phyloP scores from a whole-genome alignment of 1,140 invertebrate genomes.

The Drosophila repletoides region DNA sequence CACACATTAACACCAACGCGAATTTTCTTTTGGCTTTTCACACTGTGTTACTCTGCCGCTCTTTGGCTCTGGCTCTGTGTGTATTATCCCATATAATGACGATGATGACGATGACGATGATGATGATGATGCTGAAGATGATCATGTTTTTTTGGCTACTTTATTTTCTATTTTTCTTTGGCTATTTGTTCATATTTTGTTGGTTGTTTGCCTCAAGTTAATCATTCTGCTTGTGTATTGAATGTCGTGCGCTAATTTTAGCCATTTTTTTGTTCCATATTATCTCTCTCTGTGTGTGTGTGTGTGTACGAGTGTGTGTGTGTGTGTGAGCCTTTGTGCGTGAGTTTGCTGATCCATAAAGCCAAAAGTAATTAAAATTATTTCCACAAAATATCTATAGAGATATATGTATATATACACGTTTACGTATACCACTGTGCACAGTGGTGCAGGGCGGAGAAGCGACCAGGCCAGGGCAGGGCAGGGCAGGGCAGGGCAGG shows the following conservation, averaged over 20 bases:
- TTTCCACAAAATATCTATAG: constrained; percentile 62
- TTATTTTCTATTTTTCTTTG: constrained; percentile 67
- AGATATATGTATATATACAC: neutral
- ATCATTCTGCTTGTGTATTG: constrained; percentile 81
- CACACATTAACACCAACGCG: constrained; percentile 28
- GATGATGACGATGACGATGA: constrained; percentile 19
- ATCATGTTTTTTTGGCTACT: constrained; percentile 61
- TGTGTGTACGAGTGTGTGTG: constrained; percentile 1
- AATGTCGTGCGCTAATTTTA: constrained; percentile 82
- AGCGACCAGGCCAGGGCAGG: constrained; percentile 1
- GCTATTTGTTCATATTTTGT: constrained; percentile 68
- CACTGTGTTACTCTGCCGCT: neutral
- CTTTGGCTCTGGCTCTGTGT: too few species aligned
- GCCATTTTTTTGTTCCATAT: constrained; percentile 80
- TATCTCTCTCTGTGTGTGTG: constrained; percentile 37
- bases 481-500: constrained; percentile 39
- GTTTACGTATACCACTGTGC: neutral
- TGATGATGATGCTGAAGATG: constrained; percentile 25
- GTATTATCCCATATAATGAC: constrained; percentile 38
- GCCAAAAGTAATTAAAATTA: constrained; percentile 79
- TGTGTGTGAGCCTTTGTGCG: constrained; percentile 19
- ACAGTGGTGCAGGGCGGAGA: neutral
- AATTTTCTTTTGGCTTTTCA: constrained; percentile 8
- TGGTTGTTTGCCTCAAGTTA: constrained; percentile 70
- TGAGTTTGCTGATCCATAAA: constrained; percentile 66